These are phyloP conservation scores for Chaunax sp. DNA, from an alignment of 2,797 vertebrate genomes.

Conservation along the genomic window DNA sequence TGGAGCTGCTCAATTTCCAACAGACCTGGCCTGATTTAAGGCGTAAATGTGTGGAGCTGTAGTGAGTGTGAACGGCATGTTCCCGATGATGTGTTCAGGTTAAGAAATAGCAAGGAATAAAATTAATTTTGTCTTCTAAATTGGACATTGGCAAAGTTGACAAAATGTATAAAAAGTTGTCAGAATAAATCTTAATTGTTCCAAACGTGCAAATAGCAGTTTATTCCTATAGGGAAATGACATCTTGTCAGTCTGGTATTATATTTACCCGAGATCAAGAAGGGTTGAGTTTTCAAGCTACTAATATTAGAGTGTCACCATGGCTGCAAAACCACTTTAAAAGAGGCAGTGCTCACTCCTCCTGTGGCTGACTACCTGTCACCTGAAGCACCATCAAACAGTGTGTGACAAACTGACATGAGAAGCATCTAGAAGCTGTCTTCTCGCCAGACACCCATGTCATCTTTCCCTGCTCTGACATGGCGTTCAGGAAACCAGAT, in stretches of 20 bases:
- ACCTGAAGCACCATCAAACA: conserved; percentile 70
- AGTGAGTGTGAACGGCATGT: neutral
- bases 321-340: conserved; percentile 59
- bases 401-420: conserved; percentile 73
- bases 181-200: no score
- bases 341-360: conserved; percentile 55
- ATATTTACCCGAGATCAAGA: conserved; percentile 24
- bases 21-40: neutral
- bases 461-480: conserved; percentile 65
- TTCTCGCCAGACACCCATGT: conserved; percentile 72
- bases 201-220: neutral
- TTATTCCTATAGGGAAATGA: conserved; percentile 4
- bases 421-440: conserved; percentile 72
- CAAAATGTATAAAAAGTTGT: neutral
- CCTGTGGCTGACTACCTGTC: conserved; percentile 69
- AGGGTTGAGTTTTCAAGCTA: conserved; percentile 32
- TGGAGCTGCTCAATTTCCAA: neutral
- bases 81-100: no score
- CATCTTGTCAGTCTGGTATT: conserved; percentile 2
- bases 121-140: neutral
- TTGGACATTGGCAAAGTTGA: neutral
- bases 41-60: neutral
- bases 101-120: no score
- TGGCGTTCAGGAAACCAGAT: conserved; percentile 53
- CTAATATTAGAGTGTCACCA: conserved; percentile 55